Conservation (phyloP, 2,888 invertebrate species). For the Archips xylosteana region DNA sequence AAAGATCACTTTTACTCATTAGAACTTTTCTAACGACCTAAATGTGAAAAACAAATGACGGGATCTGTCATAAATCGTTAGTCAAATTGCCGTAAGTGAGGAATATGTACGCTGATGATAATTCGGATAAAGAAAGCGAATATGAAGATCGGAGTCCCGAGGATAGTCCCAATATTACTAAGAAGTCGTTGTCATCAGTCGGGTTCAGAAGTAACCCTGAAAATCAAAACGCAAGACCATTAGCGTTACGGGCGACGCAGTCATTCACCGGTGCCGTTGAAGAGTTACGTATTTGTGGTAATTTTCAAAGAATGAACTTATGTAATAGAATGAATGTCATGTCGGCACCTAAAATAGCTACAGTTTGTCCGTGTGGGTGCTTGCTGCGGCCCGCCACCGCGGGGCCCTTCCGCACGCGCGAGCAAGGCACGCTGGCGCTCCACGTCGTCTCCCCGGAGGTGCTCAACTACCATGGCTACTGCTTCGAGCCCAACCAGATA, state of each 20-base stretch:
- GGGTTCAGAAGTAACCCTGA: constrained; percentile 72
- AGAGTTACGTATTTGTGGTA: constrained; percentile 69
- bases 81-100: constrained; percentile 44
- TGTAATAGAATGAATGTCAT: constrained; percentile 66
- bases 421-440: constrained; percentile 72
- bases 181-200: constrained; percentile 76
- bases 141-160: constrained; percentile 70
- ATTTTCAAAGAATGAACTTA: constrained; percentile 72
- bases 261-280: constrained; percentile 78
- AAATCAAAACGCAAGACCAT: constrained; percentile 68
- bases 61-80: constrained; percentile 43
- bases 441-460: constrained; percentile 83
- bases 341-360: constrained; percentile 61
- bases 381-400: constrained; percentile 66
- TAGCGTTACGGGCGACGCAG: constrained; percentile 76
- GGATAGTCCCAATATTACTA: constrained; percentile 70
- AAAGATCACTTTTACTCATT: constrained; percentile 13
- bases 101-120: constrained; percentile 77
- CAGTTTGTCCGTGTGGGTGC: constrained; percentile 79
- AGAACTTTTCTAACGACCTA: not conserved
- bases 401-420: constrained; percentile 75
- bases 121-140: constrained; percentile 78
- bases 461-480: constrained; percentile 83
- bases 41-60: constrained; percentile 63
- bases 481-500: constrained; percentile 85